Evolutionary conservation across 2,888 invertebrate genomes (phyloP).

Genomic region (Amorpha juglandis): DNA sequence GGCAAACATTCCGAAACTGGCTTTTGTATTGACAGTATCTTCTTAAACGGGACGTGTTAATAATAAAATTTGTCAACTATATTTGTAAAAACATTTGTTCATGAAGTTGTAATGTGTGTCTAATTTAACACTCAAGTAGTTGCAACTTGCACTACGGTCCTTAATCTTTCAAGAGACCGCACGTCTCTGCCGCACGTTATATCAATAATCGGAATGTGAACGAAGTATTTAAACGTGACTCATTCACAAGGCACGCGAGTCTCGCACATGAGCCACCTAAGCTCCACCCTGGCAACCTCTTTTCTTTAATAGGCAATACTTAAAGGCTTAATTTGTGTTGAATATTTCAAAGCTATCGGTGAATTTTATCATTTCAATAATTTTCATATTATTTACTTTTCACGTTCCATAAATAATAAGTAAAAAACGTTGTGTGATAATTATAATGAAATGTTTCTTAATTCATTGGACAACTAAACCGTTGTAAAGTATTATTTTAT

Average conservation of each 20-base stretch:
- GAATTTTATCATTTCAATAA: not conserved
- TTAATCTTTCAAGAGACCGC: constrained; percentile 43
- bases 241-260: constrained; percentile 71
- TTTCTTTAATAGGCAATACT: not conserved
- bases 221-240: constrained; percentile 66
- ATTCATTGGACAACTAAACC: not conserved
- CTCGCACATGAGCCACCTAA: constrained; percentile 51
- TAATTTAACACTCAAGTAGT: constrained; percentile 1
- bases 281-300: constrained; percentile 49
- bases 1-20: constrained; percentile 65
- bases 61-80: not conserved
- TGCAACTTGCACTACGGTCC: constrained; percentile 15
- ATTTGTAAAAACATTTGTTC: not conserved
- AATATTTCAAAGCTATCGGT: not conserved
- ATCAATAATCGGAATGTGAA: constrained; percentile 68
- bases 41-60: constrained; percentile 27
- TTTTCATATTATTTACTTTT: not conserved
- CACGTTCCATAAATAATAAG: not conserved
- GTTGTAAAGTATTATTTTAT: constrained; percentile 19
- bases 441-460: not conserved
- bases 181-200: constrained; percentile 44
- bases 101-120: not conserved
- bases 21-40: constrained; percentile 57
- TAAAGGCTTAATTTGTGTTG: too few species aligned
- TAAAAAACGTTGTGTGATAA: not conserved